A percentile compares a stretch with the other conserved stretches of the same genome.
phyloP scores from a whole-genome alignment of 92 coral and sea anemone genomes.

The Parazoanthus swiftii region DNA sequence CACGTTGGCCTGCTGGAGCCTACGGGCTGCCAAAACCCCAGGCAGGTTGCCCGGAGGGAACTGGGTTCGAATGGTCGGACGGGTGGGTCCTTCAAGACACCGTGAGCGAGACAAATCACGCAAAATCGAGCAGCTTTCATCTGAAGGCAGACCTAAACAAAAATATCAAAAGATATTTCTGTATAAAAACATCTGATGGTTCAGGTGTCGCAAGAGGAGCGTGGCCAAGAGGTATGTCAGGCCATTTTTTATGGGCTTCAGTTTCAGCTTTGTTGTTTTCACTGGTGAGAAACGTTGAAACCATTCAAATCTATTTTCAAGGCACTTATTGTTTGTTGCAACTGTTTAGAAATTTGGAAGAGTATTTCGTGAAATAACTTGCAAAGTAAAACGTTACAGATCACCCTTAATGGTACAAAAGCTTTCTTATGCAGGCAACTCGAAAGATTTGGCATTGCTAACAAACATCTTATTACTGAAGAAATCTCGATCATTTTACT shows the following conservation, averaged over 20 bases:
- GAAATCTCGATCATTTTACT: no score
- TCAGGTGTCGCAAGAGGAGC: not conserved
- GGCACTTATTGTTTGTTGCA: not conserved
- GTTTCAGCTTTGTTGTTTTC: no score
- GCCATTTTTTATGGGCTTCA: not conserved
- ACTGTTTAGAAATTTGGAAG: no score
- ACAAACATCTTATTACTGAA: no score
- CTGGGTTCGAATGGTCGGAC: slow-evolving; percentile 53
- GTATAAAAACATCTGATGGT: slow-evolving; percentile 53
- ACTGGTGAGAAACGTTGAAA: no score
- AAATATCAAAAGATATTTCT: slow-evolving; percentile 67
- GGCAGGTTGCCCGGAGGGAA: slow-evolving; percentile 72
- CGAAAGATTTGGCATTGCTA: no score
- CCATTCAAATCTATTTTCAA: no score
- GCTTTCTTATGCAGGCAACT: no score
- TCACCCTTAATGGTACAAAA: no score
- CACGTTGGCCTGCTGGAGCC: slow-evolving; percentile 69
- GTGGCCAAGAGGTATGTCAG: slow-evolving; percentile 61
- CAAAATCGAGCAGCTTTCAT: slow-evolving; percentile 50
- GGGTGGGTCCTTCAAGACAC: slow-evolving; percentile 77
- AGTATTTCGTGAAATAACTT: no score
- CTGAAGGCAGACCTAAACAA: slow-evolving; percentile 30
- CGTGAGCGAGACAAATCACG: slow-evolving; percentile 44
- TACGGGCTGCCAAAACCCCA: slow-evolving; percentile 73
- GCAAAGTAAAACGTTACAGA: no score